Evolutionary conservation across 1,140 invertebrate genomes (phyloP).

Genomic region (Aradophagus sp.): DNA sequence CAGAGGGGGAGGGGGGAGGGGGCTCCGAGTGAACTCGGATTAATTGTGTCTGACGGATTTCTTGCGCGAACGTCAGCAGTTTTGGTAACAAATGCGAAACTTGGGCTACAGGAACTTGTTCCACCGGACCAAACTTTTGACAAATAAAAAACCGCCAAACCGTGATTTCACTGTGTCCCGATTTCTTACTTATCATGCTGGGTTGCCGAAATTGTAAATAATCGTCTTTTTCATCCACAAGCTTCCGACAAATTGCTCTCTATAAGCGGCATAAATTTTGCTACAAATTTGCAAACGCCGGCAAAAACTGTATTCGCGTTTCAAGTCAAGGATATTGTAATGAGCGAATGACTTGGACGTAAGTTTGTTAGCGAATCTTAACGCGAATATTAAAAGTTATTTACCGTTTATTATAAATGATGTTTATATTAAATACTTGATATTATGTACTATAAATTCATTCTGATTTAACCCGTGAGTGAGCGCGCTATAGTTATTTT

Average conservation of each 20-base stretch:
- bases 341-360: too few relatives aligned
- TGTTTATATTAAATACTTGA: too few relatives aligned
- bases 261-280: slow-evolving; percentile 33
- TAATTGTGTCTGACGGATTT: slow-evolving; percentile 64
- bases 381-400: too few relatives aligned
- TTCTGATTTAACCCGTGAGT: too few relatives aligned
- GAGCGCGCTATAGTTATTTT: too few relatives aligned
- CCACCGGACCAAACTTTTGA: slow-evolving; percentile 54
- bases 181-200: slow-evolving; percentile 48
- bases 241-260: slow-evolving; percentile 30
- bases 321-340: slow-evolving; percentile 14
- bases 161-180: slow-evolving; percentile 59
- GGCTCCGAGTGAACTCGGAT: slow-evolving; percentile 58
- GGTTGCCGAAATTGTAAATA: slow-evolving; percentile 59
- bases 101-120: slow-evolving; percentile 63
- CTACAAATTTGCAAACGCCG: neutral
- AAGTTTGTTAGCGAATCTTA: too few relatives aligned
- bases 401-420: too few relatives aligned
- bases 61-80: slow-evolving; percentile 68
- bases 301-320: too few relatives aligned
- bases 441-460: too few relatives aligned
- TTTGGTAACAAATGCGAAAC: slow-evolving; percentile 66
- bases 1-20: slow-evolving; percentile 48
- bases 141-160: slow-evolving; percentile 62
- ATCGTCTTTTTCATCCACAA: slow-evolving; percentile 59